Evolutionary conservation across 2,797 vertebrate species (phyloP).

Genomic region (Chanos chanos): DNA sequence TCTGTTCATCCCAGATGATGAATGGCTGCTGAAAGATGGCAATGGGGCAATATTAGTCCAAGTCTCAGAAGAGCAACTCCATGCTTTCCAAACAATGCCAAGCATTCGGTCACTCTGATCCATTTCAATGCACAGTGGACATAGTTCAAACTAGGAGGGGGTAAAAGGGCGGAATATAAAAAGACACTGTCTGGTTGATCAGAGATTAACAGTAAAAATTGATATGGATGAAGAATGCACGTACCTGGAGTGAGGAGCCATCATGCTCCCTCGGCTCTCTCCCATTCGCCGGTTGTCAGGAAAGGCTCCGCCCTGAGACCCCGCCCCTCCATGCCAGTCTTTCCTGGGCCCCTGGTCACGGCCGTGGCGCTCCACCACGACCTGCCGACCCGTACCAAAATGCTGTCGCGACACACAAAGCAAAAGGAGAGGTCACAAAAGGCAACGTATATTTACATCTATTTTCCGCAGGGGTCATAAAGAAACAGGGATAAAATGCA

Average conservation of each 20-base stretch:
- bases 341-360: conserved; percentile 88
- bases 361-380: conserved; percentile 85
- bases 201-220: too few species aligned
- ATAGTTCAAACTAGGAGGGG: not conserved
- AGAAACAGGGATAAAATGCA: too few species aligned
- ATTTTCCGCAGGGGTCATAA: not conserved
- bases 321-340: conserved; percentile 86
- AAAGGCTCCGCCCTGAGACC: conserved; percentile 83
- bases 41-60: too few species aligned
- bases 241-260: conserved; percentile 85
- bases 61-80: too few species aligned
- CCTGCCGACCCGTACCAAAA: conserved; percentile 85
- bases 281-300: conserved; percentile 81
- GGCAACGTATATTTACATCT: not conserved
- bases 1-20: conserved; percentile 87
- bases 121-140: too few species aligned
- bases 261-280: conserved; percentile 81
- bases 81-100: too few species aligned
- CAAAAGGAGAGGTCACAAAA: not conserved
- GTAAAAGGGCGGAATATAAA: not conserved
- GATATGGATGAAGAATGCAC: too few species aligned
- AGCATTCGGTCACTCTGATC: too few species aligned
- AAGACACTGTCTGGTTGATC: not conserved
- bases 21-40: conserved; percentile 76
- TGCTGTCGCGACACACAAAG: conserved; percentile 61